Conservation (phyloP, 2,113 vertebrate genomes). For the Larimichthys crocea region DNA sequence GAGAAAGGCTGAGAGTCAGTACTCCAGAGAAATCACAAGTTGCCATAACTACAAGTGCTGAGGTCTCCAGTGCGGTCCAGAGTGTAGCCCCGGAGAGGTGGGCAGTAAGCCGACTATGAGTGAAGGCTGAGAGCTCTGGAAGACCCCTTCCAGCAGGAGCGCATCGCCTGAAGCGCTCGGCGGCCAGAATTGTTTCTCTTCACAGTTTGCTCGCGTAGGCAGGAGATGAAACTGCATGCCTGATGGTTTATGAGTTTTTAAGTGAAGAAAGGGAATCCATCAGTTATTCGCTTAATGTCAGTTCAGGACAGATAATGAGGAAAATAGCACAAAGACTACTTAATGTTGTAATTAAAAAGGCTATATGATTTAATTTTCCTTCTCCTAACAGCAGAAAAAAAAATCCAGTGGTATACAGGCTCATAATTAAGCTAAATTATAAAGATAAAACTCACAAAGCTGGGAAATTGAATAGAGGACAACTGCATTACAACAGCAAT, state of each 20-base stretch:
- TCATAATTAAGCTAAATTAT: slow-evolving; percentile 50
- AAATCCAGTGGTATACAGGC: slow-evolving; percentile 7
- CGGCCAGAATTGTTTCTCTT: slow-evolving; percentile 31
- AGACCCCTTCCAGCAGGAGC: slow-evolving; percentile 54
- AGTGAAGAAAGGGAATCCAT: slow-evolving; percentile 42
- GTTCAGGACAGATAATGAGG: slow-evolving; percentile 41
- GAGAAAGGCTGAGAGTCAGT: slow-evolving; percentile 49
- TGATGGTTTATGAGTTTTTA: slow-evolving; percentile 43
- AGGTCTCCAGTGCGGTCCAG: slow-evolving; percentile 55
- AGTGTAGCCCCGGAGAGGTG: slow-evolving; percentile 57
- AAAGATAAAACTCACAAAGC: slow-evolving; percentile 37
- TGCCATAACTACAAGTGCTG: slow-evolving; percentile 66
- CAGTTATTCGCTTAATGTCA: slow-evolving; percentile 58
- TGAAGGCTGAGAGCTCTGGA: slow-evolving; percentile 59
- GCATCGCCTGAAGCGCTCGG: slow-evolving; percentile 50
- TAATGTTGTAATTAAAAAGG: slow-evolving; percentile 33
- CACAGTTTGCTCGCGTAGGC: slow-evolving; percentile 46
- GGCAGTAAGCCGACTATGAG: slow-evolving; percentile 61
- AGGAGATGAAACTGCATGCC: slow-evolving; percentile 56
- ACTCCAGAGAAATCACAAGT: slow-evolving; percentile 72
- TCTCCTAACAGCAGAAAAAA: slow-evolving; percentile 24
- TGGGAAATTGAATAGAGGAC: slow-evolving; percentile 45
- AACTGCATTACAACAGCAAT: slow-evolving; percentile 42
- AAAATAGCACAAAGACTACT: slow-evolving; percentile 31
- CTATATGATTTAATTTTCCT: slow-evolving; percentile 45